Base-by-base conservation (phyloP, 2,113 vertebrate genomes). In the Tragelaphus strepsiceros region DNA sequence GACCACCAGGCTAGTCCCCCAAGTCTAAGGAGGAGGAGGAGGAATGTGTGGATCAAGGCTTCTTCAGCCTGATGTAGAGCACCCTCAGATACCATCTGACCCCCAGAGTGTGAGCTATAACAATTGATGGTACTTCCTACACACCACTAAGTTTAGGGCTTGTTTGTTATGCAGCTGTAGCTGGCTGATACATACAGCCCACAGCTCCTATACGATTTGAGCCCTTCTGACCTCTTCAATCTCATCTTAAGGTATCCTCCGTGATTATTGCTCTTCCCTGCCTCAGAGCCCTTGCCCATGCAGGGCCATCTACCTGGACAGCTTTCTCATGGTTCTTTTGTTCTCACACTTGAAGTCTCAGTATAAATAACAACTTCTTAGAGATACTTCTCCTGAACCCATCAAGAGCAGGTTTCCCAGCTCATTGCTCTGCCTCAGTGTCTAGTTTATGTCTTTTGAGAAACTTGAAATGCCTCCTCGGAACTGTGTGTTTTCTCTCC, bases 121-220 rank as follows among this genome's bases (percentile, higher is more conserved):
- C 67, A 35, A 53, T 1, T 64, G 56, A 14, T 5, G 21, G 15
- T 9, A 6, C 61, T 8, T 39, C 32, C 80, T 35, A 51, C 0
- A 5, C 1, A 19, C 8, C 82, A 39, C 22, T 56, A 12, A 24
- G 15, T 16, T 3, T 32, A 6, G 56, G 64, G 53, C 15, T 1
- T 91, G 12, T 53, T 94, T 90, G 85, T 98, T 71, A 94, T 6
- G 11, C 74, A 58, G 91, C 81, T 4, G 0, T 86, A 51, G 81
- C 91, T 96, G 17, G 17, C 81, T 0, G n/a, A 90, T 82, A 77
- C 88, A 84, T 22, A 13, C 0, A 1, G 32, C n/a, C 12, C 8
- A 7, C 3, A 17, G 35, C 21, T 17, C 7, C 56, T 21, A 11
- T 19, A 1, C 2, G 26, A 26, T 5, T 0, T 17, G 13, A 62